phyloP scores from a whole-genome alignment of 1,140 invertebrate species.

The Drosophila oshimai region DNA sequence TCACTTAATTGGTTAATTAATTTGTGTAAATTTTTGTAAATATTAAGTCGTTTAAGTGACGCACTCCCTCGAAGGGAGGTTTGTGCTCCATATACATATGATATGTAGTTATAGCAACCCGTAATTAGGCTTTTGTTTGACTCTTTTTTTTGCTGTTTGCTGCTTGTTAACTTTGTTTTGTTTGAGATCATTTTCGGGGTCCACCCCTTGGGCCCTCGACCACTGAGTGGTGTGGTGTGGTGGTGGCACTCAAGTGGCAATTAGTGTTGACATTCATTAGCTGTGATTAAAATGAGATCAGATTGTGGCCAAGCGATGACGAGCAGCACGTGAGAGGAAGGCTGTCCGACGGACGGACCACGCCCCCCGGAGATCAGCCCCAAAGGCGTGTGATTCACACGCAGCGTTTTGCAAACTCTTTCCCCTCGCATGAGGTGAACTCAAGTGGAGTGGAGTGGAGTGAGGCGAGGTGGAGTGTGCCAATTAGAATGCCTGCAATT shows the following conservation, averaged over 20 bases:
- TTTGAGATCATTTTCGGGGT: constrained; percentile 37
- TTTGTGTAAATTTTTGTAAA: constrained; percentile 51
- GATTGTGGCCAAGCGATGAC: constrained; percentile 54
- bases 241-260: constrained; percentile 50
- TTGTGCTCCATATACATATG: constrained; percentile 20
- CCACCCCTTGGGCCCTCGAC: constrained; percentile 7
- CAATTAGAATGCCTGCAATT: constrained; percentile 35
- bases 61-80: constrained; percentile 2
- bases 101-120: constrained; percentile 21
- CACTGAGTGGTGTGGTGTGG: neutral
- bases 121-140: constrained; percentile 50
- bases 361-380: neutral
- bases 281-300: constrained; percentile 76
- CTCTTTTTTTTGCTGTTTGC: constrained; percentile 17
- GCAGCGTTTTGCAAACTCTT: neutral
- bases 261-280: constrained; percentile 77
- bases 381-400: constrained; percentile 51
- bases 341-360: constrained; percentile 6
- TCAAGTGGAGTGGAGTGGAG: neutral
- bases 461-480: neutral
- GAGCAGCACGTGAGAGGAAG: constrained; percentile 53
- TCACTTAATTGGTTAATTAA: constrained; percentile 57
- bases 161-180: constrained; percentile 35
- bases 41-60: constrained; percentile 48
- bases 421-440: neutral